Evolutionary conservation across 2,113 vertebrate genomes (phyloP).

Genomic region (Rhodinocichla rosea): DNA sequence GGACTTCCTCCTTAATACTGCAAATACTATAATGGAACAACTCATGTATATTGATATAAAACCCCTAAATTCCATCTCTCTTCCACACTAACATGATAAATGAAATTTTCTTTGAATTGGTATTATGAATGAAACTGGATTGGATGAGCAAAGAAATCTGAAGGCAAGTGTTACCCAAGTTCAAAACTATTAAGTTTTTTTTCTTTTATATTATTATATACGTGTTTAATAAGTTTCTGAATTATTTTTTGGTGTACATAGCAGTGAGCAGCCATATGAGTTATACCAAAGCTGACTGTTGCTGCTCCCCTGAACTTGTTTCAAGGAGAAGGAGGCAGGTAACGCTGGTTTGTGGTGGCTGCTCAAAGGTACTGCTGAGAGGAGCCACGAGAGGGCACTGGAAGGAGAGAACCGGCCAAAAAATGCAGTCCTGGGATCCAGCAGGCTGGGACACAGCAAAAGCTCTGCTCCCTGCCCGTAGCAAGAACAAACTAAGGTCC

Average conservation of each 20-base stretch:
- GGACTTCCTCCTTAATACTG: background rate
- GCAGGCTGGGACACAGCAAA: background rate
- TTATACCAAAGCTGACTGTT: background rate
- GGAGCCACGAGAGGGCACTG: conserved; percentile 39
- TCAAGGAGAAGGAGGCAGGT: background rate
- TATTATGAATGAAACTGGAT: background rate
- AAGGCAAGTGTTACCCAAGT: background rate
- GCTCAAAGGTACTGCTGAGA: background rate
- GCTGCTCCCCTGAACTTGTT: background rate
- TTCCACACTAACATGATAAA: accelerated
- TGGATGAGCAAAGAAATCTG: background rate
- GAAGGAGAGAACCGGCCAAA: background rate
- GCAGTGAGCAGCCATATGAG: background rate
- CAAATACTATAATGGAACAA: background rate
- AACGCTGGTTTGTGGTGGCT: background rate
- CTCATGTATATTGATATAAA: background rate
- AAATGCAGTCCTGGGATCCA: background rate
- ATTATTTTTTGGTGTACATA: background rate
- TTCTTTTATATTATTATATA: background rate
- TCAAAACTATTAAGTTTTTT: background rate
- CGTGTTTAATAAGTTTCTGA: background rate
- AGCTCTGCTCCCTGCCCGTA: background rate
- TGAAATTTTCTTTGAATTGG: background rate
- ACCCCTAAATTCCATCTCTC: background rate
- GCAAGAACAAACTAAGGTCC: background rate